Base-by-base conservation (phyloP, 2,888 invertebrate genomes). In the Acanthacorydalis orientalis region DNA sequence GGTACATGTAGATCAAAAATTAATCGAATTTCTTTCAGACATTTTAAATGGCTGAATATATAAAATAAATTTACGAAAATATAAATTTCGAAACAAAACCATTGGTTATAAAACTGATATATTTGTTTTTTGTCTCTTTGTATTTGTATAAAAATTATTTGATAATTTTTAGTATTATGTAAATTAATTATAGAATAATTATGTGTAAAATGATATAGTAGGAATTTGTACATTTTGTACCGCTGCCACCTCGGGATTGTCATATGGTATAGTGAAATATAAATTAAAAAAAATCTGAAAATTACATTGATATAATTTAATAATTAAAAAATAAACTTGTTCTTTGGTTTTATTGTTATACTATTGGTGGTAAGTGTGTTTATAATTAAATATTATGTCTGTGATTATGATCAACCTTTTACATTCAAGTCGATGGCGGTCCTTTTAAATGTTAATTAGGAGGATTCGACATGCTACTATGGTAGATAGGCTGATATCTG, bases 311-410 rank as follows among this genome's bases (percentile, higher is more conserved):
- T 23, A 23, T 23, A 23, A 23, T 23, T 23, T 23, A 23, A 23
- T 23, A 23, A 23, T 23, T 23, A 23, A 23, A 23, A 23, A 23
- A 23, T 23, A 23, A 14, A 12, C n/a, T 37, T 37, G 37, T 37
- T 37, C 14, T 12, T 37, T 14, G 14, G n/a, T 37, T 37, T 37
- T 37, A 37, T 37, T 37, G 37, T 37, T 37, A 37, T 37, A 37
- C 37, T 37, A 43, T 43, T 43, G 43, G 43, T 43, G 43, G 43
- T 43, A 43, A 43, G 31, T 43, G 43, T 43, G 31, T 43, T 43
- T 43, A 43, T 43, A 43, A 43, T 43, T 43, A 31, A 43, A 43
- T 31, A 43, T 43, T 43, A 43, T 43, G 43, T 43, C 43, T 43
- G 43, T 43, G 43, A 43, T 43, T 43, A 23, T 43, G 31, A 43